Base-by-base conservation (phyloP, 2,797 vertebrate genomes). In the Cryptoprocta ferox region DNA sequence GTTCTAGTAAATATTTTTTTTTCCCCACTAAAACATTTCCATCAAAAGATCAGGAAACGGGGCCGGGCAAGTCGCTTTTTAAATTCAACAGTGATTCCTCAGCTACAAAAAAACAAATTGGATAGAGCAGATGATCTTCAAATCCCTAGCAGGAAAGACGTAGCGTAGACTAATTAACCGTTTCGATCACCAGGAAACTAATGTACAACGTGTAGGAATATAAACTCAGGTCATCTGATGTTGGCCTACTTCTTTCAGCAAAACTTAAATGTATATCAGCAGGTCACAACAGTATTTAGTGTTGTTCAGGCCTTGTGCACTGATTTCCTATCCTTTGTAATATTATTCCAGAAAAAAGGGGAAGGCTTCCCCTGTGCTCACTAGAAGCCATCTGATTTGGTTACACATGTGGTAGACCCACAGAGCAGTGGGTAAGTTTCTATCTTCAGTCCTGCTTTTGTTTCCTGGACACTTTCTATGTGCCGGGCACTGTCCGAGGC, bases 21-120 rank as follows among this genome's bases (percentile, higher is more conserved):
- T 85, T 30, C 3, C 26, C 61, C 24, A 66, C 39, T 81, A 90
- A 87, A 85, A 50, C 50, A 70, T 42, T 90, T 91, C 56, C 59
- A 94, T 91, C 50, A 91, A 73, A 94, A 86, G 73, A 87, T 63
- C n/a, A 93, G 68, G 53, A 94, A 94, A 91, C 6, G 21, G 18
- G 61, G n/a, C 30, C 37, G 84, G 42, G 59, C 75, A 85, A 86
- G 79, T 50, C 0, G 0, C 88, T 90, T 95, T 89, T 83, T 50
- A 90, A 93, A 90, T 94, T 92, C 89, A 93, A 93, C 8, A 71
- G 35, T 66, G 70, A 87, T 94, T 91, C 86, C 76, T 94, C 53
- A 71, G n/a, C 76, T 78, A 89, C 65, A 71, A 86, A 94, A 96
- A 97, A 66, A 75, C 66, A 65, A 83, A 89, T 91, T 89, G 80